These are phyloP conservation scores for Tortrix viridana DNA, from an alignment of 2,888 invertebrate species.

Conservation along the genomic window DNA sequence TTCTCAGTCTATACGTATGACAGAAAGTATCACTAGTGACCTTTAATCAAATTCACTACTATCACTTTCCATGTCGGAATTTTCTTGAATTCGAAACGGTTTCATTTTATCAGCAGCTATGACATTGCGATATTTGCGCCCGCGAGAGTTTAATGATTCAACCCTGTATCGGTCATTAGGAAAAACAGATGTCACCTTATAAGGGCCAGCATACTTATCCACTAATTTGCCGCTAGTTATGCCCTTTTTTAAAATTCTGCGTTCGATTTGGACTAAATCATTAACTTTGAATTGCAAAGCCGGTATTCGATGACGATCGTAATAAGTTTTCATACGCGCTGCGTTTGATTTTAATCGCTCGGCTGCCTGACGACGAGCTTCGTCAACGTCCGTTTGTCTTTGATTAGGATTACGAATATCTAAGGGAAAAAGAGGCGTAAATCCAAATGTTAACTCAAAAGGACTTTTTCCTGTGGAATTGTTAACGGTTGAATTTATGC, in stretches of 20 bases:
- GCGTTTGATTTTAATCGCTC: conserved; percentile 2
- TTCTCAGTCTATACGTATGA: background rate
- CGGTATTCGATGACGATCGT: conserved; percentile 24
- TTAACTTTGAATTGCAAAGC: conserved; percentile 12
- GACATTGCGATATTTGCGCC: conserved; percentile 29
- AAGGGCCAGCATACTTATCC: no score
- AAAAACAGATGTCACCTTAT: conserved; percentile 18
- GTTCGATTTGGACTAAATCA: conserved; percentile 31
- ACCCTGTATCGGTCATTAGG: conserved; percentile 34
- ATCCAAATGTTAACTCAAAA: conserved; percentile 4
- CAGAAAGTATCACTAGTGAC: background rate
- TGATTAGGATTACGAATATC: background rate
- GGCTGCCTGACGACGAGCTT: conserved; percentile 8
- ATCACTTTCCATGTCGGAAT: conserved; percentile 1
- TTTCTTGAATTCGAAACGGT: conserved; percentile 17
- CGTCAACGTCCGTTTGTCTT: background rate
- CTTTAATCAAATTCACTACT: background rate
- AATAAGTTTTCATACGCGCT: conserved; percentile 21
- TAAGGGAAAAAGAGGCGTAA: conserved; percentile 7
- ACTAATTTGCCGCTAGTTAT: conserved; percentile 35
- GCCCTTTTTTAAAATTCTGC: conserved; percentile 33
- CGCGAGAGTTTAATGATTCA: conserved; percentile 18
- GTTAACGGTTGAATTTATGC: conserved; percentile 8
- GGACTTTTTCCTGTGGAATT: conserved; percentile 11
- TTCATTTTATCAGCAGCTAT: conserved; percentile 38